phyloP scores from a whole-genome alignment of 2,113 vertebrate genomes.

The Nothobranchius furzeri region DNA sequence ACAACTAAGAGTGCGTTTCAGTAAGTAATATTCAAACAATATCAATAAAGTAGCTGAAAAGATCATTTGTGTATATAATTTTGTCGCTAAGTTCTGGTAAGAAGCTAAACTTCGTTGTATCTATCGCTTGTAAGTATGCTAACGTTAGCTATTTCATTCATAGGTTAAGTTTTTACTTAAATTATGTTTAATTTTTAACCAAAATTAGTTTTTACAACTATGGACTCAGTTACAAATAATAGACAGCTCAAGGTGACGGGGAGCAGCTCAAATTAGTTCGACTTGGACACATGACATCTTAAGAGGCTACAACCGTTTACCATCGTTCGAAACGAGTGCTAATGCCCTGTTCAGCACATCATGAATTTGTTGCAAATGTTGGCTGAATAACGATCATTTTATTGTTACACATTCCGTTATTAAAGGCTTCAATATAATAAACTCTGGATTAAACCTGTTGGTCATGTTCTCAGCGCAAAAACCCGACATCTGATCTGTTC shows the following conservation, averaged over 20 bases:
- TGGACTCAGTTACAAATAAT: too few relatives aligned
- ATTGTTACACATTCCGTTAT: conserved; percentile 16
- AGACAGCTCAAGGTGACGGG: too few relatives aligned
- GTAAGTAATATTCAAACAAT: background rate
- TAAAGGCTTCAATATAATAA: background rate
- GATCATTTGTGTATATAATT: background rate
- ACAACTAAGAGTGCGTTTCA: background rate
- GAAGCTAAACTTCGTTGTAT: background rate
- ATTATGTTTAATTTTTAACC: background rate
- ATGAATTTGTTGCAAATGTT: conserved; percentile 3
- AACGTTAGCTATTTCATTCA: conserved; percentile 31
- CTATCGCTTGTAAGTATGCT: conserved; percentile 21
- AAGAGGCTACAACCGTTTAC: too few relatives aligned
- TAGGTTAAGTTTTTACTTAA: background rate
- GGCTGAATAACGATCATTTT: background rate
- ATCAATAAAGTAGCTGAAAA: background rate
- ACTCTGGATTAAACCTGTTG: background rate
- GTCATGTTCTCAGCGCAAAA: too few relatives aligned
- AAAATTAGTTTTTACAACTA: background rate
- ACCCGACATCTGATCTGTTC: too few relatives aligned
- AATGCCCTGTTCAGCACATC: background rate
- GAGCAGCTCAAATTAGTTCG: too few relatives aligned
- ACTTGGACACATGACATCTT: too few relatives aligned
- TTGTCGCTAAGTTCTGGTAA: conserved; percentile 6
- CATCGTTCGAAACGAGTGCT: too few relatives aligned